Evolutionary conservation across 2,797 vertebrate genomes (phyloP).

Genomic region (Chiroxiphia lanceolata): DNA sequence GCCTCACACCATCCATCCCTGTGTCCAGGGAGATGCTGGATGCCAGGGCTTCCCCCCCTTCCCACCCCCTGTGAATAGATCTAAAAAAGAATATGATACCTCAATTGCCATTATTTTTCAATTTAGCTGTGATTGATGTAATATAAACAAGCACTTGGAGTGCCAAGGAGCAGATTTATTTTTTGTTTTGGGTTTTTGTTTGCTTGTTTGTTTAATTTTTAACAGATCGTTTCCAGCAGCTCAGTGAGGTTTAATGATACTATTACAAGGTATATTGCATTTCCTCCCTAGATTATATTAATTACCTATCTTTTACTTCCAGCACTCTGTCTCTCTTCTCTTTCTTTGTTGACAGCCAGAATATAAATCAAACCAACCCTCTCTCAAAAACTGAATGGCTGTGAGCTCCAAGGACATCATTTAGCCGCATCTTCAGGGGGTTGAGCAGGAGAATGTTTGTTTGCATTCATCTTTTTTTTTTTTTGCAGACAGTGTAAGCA

Average conservation of each 20-base stretch:
- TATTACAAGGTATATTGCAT: conserved; percentile 14
- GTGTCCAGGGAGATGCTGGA: neutral
- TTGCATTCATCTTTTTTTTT: neutral
- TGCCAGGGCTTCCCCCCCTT: neutral
- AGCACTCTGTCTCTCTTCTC: neutral
- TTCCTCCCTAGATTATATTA: conserved; percentile 19
- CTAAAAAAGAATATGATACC: neutral
- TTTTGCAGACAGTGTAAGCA: neutral
- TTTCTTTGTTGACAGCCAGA: neutral
- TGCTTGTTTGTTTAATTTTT: conserved; percentile 19
- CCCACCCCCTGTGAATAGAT: neutral
- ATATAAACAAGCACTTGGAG: neutral
- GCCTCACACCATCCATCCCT: neutral
- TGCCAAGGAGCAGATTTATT: neutral
- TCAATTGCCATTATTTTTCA: neutral
- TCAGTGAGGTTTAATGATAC: neutral
- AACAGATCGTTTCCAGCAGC: neutral
- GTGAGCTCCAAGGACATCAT: conserved; percentile 15
- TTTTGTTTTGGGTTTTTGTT: neutral
- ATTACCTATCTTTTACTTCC: conserved; percentile 23
- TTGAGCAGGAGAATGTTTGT: neutral
- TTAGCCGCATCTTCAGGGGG: conserved; percentile 3
- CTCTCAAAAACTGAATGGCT: neutral
- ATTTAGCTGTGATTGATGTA: neutral
- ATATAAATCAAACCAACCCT: conserved; percentile 13